Evolutionary conservation across 2,113 vertebrate genomes (phyloP), one percentile per base, ranked within the genome.

Genomic region (Bujurquina vittata): DNA sequence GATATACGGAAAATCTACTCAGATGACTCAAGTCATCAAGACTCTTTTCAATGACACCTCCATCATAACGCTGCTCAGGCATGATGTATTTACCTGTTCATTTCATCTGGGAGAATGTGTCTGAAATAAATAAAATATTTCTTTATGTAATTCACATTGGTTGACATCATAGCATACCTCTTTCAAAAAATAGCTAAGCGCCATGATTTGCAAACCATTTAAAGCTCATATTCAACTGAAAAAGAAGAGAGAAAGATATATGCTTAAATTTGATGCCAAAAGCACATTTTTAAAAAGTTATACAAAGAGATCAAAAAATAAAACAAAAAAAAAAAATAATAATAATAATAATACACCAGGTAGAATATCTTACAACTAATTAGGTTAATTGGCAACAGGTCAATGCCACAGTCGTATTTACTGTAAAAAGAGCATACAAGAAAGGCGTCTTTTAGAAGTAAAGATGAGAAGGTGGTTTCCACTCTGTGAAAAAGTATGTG

Each of bases 1-100:
- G 93, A 91, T 89, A 86, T 77, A 93, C 17, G 77, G 72, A 78
- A 31, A 79, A 85, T 60, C 59, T 81, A 69, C n/a, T n/a, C 17
- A 58, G 33, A 49, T 4, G 43, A 60, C 6, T 33, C 33, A 75
- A 82, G 49, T 80, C 22, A 74, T 72, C 49, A 63, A 56, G 63
- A 56, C 40, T n/a, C 54, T 22, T 54, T 33, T 72, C 26, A 54
- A 49, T 54, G 67, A 33, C 46, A 33, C 26, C n/a, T 72, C 26
- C 43, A 54, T 72, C 46, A 54, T 54, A 33, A 72, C 31, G 46
- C 29, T 54, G 26, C 46, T 72, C 46, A 54, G 67, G 23, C 46
- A n/a, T n/a, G 18, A 72, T 33, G 31, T 31, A 33, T 54, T 22
- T 72, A 72, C 40, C 43, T 4, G 6, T 52, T 52, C 49, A 52